Conservation (phyloP, 37 sponge, comb jelly and placozoan genomes). For the Petrosia ficiformis region DNA sequence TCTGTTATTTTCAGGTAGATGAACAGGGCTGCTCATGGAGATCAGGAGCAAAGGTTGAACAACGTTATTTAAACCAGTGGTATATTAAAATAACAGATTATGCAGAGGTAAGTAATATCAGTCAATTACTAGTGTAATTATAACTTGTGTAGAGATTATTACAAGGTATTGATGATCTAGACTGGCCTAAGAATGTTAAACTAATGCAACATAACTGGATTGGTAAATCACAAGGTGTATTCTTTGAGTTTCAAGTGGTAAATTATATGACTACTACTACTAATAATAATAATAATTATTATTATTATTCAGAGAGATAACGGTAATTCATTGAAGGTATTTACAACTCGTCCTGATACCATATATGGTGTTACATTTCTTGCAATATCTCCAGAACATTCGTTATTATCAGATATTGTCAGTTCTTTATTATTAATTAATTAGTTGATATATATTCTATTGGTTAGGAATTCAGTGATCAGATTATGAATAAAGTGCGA, state of each 20-base stretch:
- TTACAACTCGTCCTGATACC: constrained; percentile 70
- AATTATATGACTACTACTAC: background rate
- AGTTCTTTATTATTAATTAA: no score
- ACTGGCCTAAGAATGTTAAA: constrained; percentile 81
- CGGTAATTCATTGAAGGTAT: constrained; percentile 28
- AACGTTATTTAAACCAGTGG: constrained; percentile 74
- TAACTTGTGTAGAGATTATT: constrained; percentile 33
- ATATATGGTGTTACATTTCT: constrained; percentile 65
- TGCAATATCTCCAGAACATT: constrained; percentile 58
- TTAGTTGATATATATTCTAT: no score
- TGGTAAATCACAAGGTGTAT: constrained; percentile 61
- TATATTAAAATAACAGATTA: constrained; percentile 77
- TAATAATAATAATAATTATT: background rate
- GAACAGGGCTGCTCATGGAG: constrained; percentile 77
- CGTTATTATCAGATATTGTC: no score
- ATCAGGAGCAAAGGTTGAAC: constrained; percentile 79
- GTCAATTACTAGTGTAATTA: background rate
- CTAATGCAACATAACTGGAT: constrained; percentile 75
- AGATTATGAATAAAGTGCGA: no score
- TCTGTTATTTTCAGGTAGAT: constrained; percentile 47
- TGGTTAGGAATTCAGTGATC: no score
- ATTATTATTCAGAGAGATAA: background rate
- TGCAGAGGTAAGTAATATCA: constrained; percentile 39
- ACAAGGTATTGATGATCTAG: constrained; percentile 63
- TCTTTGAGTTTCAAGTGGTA: constrained; percentile 63